Conservation (phyloP, 2,888 invertebrate genomes). For the Neuroscelio doddi region DNA sequence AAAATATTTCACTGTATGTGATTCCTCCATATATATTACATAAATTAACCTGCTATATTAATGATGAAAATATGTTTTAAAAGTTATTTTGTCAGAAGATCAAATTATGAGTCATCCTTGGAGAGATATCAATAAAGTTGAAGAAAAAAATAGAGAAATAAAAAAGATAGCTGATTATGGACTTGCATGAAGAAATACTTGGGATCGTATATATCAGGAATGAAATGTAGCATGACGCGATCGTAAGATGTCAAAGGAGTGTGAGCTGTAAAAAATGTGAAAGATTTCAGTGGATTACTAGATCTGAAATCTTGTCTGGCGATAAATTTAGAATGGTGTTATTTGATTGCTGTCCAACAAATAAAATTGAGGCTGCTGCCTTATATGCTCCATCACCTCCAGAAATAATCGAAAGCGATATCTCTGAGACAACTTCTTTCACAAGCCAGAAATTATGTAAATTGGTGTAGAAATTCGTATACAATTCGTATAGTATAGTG, state of each 20-base stretch:
- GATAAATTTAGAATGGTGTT: constrained; percentile 30
- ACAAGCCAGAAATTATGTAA: constrained; percentile 12
- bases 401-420: constrained; percentile 14
- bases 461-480: not conserved
- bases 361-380: constrained; percentile 19
- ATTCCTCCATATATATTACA: too few relatives aligned
- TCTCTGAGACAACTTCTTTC: constrained; percentile 15
- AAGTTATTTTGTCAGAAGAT: too few relatives aligned
- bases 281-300: constrained; percentile 33
- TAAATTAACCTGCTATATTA: too few relatives aligned
- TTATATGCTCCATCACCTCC: constrained; percentile 10
- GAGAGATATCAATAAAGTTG: too few relatives aligned
- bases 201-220: constrained; percentile 16
- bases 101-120: too few relatives aligned
- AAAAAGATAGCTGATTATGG: too few relatives aligned
- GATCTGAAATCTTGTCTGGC: constrained; percentile 19
- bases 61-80: too few relatives aligned
- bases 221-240: constrained; percentile 29
- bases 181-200: too few relatives aligned
- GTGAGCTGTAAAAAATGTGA: constrained; percentile 38
- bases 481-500: constrained; percentile 1
- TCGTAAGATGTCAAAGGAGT: constrained; percentile 28
- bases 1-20: too few relatives aligned
- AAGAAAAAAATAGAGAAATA: too few relatives aligned
- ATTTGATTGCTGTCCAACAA: constrained; percentile 21